These are phyloP conservation scores for Ascidia mentula DNA, from an alignment of 23 tunicate species.

Conservation along the genomic window DNA sequence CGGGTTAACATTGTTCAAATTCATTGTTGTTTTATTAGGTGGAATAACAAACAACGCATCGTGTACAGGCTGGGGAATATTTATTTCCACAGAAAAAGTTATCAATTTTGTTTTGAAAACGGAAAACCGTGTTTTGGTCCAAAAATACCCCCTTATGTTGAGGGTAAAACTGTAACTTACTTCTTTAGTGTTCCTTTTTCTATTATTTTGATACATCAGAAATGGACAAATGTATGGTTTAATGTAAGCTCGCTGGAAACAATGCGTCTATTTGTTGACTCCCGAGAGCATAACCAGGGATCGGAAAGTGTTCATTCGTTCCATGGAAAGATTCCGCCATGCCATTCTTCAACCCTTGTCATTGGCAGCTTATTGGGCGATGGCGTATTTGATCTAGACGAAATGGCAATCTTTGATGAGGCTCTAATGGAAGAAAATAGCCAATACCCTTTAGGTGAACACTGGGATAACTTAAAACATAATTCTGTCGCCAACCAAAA, in stretches of 20 bases:
- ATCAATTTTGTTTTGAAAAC: neutral
- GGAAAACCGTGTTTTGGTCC: neutral
- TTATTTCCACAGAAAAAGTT: neutral
- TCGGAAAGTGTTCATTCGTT: too few species aligned
- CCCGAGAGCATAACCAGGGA: neutral
- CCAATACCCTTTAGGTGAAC: neutral
- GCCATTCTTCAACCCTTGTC: neutral
- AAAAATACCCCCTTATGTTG: neutral
- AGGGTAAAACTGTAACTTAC: too few species aligned
- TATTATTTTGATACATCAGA: too few species aligned
- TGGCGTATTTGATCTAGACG: conserved; percentile 46
- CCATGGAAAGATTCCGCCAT: neutral
- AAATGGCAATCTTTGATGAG: conserved; percentile 23
- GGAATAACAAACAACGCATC: neutral
- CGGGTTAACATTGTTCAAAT: neutral
- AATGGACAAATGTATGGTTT: conserved; percentile 53
- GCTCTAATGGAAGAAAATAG: neutral
- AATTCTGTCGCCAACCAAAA: too few species aligned
- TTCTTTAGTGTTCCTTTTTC: too few species aligned
- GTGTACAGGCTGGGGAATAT: neutral
- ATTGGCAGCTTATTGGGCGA: neutral
- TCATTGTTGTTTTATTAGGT: neutral
- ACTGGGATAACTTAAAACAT: neutral
- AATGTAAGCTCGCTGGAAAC: conserved; percentile 8
- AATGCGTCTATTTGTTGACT: conserved; percentile 12